These are phyloP conservation scores for Tolypeutes matacus DNA, from an alignment of 2,797 vertebrate genomes.

Conservation along the genomic window DNA sequence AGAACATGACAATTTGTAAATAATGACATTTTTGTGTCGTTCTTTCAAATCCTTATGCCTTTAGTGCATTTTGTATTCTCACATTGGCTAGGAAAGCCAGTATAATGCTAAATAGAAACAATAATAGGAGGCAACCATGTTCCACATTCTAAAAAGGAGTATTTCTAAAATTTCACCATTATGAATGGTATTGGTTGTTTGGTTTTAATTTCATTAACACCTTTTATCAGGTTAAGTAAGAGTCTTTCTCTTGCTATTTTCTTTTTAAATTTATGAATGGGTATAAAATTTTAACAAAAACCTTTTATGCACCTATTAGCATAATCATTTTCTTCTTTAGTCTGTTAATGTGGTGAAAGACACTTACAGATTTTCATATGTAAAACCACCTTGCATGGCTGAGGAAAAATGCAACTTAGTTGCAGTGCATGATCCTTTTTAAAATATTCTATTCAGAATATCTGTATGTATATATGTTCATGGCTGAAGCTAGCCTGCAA, in stretches of 20 bases:
- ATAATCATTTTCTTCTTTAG: constrained; percentile 3
- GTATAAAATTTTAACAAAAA: background rate
- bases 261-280: background rate
- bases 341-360: background rate
- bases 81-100: background rate
- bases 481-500: background rate
- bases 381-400: constrained; percentile 47
- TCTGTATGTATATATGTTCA: background rate
- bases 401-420: background rate
- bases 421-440: background rate
- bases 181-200: background rate
- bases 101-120: constrained; percentile 21
- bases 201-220: constrained; percentile 29
- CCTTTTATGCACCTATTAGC: background rate
- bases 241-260: constrained; percentile 7
- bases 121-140: background rate
- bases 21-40: background rate
- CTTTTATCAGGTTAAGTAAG: background rate
- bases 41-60: background rate
- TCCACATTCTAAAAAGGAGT: background rate
- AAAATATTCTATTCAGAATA: background rate
- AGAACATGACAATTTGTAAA: background rate
- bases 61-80: constrained; percentile 8
- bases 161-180: background rate
- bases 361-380: background rate